Evolutionary conservation across 37 sponge, comb jelly and placozoan species (phyloP).

Genomic region (Aplysina aerophoba): DNA sequence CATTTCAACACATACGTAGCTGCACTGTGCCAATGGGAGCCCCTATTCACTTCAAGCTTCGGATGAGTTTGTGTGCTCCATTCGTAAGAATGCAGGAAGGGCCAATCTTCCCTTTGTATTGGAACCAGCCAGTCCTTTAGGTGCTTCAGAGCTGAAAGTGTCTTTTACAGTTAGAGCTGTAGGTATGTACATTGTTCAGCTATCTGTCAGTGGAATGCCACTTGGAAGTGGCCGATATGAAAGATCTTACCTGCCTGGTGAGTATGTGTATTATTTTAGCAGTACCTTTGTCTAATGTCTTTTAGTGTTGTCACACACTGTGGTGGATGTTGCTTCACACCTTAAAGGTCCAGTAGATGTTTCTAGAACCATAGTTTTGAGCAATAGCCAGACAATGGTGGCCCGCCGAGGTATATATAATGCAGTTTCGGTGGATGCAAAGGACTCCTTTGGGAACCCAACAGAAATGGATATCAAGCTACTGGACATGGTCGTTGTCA

Average conservation of each 20-base stretch:
- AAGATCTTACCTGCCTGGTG: slow-evolving; percentile 73
- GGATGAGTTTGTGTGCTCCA: slow-evolving; percentile 38
- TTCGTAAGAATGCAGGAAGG: not conserved
- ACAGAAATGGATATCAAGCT: slow-evolving; percentile 33
- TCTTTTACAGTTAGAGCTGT: slow-evolving; percentile 61
- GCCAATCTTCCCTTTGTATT: slow-evolving; percentile 58
- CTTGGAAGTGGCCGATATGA: slow-evolving; percentile 22
- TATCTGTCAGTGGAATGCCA: slow-evolving; percentile 46
- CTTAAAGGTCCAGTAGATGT: slow-evolving; percentile 70
- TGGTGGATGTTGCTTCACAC: not conserved
- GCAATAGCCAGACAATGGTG: slow-evolving; percentile 62
- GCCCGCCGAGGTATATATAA: slow-evolving; percentile 56
- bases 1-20: slow-evolving; percentile 2
- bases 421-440: slow-evolving; percentile 62
- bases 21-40: slow-evolving; percentile 38
- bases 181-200: slow-evolving; percentile 49
- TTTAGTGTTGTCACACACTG: not conserved
- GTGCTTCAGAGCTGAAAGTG: slow-evolving; percentile 41
- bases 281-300: not conserved
- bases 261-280: slow-evolving; percentile 35
- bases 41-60: slow-evolving; percentile 63
- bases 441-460: slow-evolving; percentile 75
- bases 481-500: slow-evolving; percentile 56
- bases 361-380: slow-evolving; percentile 61
- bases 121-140: slow-evolving; percentile 54